A percentile compares a stretch with the other conserved stretches of the same genome.
phyloP scores from a whole-genome alignment of 1,140 invertebrate genomes.

The Drosophila ananassae region DNA sequence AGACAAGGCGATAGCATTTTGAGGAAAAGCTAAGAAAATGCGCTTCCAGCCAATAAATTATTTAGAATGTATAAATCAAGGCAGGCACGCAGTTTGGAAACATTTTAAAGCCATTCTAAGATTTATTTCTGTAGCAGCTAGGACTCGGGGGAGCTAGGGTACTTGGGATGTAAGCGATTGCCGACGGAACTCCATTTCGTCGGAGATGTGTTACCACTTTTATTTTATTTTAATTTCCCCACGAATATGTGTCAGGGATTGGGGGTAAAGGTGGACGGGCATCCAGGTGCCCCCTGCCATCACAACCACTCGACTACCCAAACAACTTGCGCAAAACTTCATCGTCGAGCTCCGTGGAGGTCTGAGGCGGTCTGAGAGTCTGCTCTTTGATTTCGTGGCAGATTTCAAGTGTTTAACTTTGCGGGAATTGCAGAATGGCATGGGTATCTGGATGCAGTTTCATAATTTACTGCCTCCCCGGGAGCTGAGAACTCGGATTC shows the following conservation, averaged over 20 bases:
- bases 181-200: slow-evolving; percentile 36
- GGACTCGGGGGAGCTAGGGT: no score
- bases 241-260: slow-evolving; percentile 55
- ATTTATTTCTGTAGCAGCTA: slow-evolving; percentile 55
- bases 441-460: slow-evolving; percentile 43
- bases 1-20: slow-evolving; percentile 40
- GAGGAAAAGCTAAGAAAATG: slow-evolving; percentile 10
- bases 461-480: slow-evolving; percentile 57
- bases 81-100: slow-evolving; percentile 51
- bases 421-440: not conserved
- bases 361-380: slow-evolving; percentile 12
- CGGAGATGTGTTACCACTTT: slow-evolving; percentile 47
- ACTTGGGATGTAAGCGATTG: not conserved
- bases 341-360: slow-evolving; percentile 13
- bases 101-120: slow-evolving; percentile 69
- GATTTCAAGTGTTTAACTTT: slow-evolving; percentile 69
- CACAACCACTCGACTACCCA: slow-evolving; percentile 10
- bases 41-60: slow-evolving; percentile 59
- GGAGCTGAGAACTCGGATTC: slow-evolving; percentile 2
- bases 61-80: slow-evolving; percentile 70
- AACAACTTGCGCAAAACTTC: slow-evolving; percentile 50
- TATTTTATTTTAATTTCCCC: slow-evolving; percentile 52
- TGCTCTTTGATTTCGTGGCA: slow-evolving; percentile 70
- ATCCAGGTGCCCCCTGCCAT: slow-evolving; percentile 13
- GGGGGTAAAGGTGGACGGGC: slow-evolving; percentile 1